Base-by-base conservation (phyloP, 1,140 invertebrate genomes). In the Drosophila lacertosa region DNA sequence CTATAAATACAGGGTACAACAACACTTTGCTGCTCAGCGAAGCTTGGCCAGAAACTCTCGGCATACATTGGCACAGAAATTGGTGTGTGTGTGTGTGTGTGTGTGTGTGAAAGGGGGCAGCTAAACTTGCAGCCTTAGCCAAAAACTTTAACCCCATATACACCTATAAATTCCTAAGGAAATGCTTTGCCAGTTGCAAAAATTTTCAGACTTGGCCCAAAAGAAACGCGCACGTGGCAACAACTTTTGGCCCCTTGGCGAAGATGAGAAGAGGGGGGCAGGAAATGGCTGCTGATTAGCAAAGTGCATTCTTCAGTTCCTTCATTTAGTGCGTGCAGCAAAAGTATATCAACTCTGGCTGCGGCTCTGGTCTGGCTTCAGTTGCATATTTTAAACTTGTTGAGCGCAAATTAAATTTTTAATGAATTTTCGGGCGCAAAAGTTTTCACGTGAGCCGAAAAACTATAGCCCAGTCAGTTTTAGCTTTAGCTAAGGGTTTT, bases 361-460 rank as follows among this genome's bases (percentile, higher is more conserved):
- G 6, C 4, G 37, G 13, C 16, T 11, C 20, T 35, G 16, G 32
- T n/a, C 13, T 20, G 13, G 24, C 45, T 18, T 37, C 33, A 44
- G 45, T 42, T 71, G 58, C 75, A 68, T 83, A 63, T 80, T 75
- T 79, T 68, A 44, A 82, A 88, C 81, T 86, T 86, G 81, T 86
- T 86, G 77, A 86, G 77, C 77, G 63, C 68, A 88, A 86, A 86
- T 86, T 88, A 82, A 82, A 88, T 86, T 88, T 86, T 77, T 88
- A 88, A 86, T 88, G 74, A 71, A 86, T 82, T 86, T 80, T 64
- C 26, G 20, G 53, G 68, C 50, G 55, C 54, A 88, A 88, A 88
- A 86, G 53, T 86, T 86, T 80, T 74, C 58, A 69, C 78, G 75
- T 70, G 68, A 69, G 40, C 40, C 55, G 29, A 20, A 53, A 42